These are phyloP conservation scores for Eurytoma adleriae DNA, from an alignment of 2,888 invertebrate genomes.

Conservation along the genomic window DNA sequence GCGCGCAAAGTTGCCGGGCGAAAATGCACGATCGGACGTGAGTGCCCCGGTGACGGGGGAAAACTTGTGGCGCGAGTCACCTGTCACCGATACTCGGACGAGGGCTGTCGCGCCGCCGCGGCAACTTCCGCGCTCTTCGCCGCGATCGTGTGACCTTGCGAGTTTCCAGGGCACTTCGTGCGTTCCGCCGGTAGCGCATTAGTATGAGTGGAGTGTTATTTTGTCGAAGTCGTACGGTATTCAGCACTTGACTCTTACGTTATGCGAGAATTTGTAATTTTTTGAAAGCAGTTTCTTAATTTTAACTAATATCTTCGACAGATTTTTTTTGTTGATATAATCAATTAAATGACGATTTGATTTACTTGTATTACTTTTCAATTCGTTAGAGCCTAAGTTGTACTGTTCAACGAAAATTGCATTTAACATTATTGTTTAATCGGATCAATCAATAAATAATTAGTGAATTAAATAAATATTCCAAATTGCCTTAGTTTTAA, in stretches of 20 bases:
- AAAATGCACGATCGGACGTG: slow-evolving; percentile 25
- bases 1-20: slow-evolving; percentile 9
- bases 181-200: background rate
- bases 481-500: background rate
- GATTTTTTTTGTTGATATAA: no score
- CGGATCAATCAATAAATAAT: background rate
- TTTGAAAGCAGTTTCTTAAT: no score
- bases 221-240: background rate
- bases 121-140: background rate
- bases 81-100: background rate
- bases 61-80: slow-evolving; percentile 20
- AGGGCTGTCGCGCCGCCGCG: background rate
- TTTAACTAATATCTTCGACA: no score
- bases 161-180: background rate
- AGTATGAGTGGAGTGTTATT: background rate
- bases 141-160: background rate
- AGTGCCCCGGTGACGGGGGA: background rate
- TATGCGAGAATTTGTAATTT: background rate
- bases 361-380: no score
- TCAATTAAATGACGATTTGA: no score
- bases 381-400: no score
- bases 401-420: no score
- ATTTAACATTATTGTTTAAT: no score
- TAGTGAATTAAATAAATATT: no score
- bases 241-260: background rate